Evolutionary conservation across 2,797 vertebrate genomes (phyloP).

Genomic region (Microcaecilia unicolor): DNA sequence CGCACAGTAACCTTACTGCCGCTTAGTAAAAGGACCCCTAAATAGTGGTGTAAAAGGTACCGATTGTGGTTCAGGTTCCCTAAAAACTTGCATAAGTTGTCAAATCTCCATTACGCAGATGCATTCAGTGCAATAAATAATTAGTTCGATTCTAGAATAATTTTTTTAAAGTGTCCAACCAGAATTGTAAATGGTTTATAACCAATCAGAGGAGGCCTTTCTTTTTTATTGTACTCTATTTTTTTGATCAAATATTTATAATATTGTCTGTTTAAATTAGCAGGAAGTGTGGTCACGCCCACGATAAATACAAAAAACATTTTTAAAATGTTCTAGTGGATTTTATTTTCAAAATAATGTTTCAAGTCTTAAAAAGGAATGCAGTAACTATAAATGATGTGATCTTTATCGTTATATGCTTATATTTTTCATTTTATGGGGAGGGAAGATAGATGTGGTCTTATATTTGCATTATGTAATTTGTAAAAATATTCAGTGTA

Average conservation of each 20-base stretch:
- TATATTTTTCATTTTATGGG: no score
- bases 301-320: not conserved
- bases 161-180: constrained; percentile 19
- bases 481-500: constrained; percentile 22
- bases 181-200: constrained; percentile 27
- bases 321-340: constrained; percentile 1
- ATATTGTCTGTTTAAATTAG: constrained; percentile 8
- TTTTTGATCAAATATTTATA: constrained; percentile 28
- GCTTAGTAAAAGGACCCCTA: no score
- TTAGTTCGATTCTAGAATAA: constrained; percentile 22
- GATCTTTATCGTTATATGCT: no score
- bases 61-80: constrained; percentile 26
- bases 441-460: no score
- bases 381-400: no score
- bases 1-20: no score
- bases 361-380: constrained; percentile 17
- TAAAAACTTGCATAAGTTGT: no score
- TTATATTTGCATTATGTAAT: not conserved
- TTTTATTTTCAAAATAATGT: constrained; percentile 16
- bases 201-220: constrained; percentile 26
- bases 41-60: constrained; percentile 29
- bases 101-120: constrained; percentile 19
- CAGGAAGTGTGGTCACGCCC: constrained; percentile 23
- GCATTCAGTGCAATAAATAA: constrained; percentile 36
- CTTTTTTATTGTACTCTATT: no score